phyloP scores from a whole-genome alignment of 2,113 vertebrate species.

The Neolamprologus modestus region DNA sequence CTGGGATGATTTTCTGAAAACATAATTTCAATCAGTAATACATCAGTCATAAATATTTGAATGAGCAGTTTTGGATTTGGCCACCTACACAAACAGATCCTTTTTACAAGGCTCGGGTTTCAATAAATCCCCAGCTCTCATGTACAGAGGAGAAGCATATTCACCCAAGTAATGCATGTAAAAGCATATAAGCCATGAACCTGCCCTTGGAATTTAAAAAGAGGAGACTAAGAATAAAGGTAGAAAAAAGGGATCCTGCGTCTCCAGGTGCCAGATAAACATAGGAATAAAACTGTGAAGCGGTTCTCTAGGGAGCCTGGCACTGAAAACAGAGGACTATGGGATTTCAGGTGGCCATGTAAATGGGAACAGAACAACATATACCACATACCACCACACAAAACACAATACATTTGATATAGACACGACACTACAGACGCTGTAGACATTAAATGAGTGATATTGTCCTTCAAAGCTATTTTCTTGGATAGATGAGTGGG shows the following conservation, averaged over 20 bases:
- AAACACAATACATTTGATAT: rapidly evolving
- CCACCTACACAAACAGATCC: background rate
- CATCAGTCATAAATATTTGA: background rate
- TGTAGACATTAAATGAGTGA: background rate
- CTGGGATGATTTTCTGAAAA: background rate
- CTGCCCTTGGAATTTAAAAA: background rate
- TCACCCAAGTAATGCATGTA: background rate
- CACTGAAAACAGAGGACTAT: background rate
- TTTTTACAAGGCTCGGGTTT: background rate
- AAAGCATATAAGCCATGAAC: background rate
- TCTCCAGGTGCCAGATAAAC: background rate
- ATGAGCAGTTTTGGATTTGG: background rate
- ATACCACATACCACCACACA: background rate
- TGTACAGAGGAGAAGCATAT: background rate
- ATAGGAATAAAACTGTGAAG: background rate
- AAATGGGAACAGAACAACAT: background rate
- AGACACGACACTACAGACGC: background rate
- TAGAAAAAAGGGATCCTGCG: background rate
- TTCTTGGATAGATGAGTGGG: background rate
- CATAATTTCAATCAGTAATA: background rate
- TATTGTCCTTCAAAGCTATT: background rate
- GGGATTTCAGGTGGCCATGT: background rate
- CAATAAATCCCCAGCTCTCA: background rate
- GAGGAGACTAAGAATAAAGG: background rate
- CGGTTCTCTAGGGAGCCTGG: background rate